Evolutionary conservation across 92 coral and sea anemone species (phyloP), one percentile per base, ranked within the genome.

Genomic region (Pocillopora meandrina): DNA sequence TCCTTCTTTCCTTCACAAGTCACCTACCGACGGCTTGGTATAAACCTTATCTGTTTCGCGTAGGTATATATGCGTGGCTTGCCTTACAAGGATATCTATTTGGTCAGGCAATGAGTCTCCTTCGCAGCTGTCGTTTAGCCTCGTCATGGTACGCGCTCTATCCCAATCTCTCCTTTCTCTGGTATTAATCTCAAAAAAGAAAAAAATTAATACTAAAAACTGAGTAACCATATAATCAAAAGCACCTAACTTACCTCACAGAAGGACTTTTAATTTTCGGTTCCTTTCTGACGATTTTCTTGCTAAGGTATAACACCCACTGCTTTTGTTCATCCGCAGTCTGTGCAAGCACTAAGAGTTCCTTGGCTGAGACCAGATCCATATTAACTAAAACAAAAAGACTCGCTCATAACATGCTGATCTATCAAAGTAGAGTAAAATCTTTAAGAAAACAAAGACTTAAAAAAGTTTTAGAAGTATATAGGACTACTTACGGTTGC

Each of bases 341-440:
- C 20, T 88, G 93, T 12, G 98, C 98, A 16, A 92, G 94, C 34
- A 96, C 98, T 56, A 96, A 91, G 34, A 96, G 91, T 59, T 96
- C 98, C 74, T 96, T 96, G 68, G 98, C 98, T 11, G 98, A 92
- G 26, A 96, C 88, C 83, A 96, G 80, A 19, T 94, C 98, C 63
- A 94, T 91, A 72, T 93, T 96, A n/a, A 91, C 98, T 96, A 87
- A 65, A 67, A 74, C 72, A 81, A 85, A 35, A 17, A 52, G 23
- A 35, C 23, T 26, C 56, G 15, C 10, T 73, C 19, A 0, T 34
- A 20, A 47, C 17, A 73, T 12, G 60, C 19, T 12, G 57, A 26
- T 1, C 31, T 26, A 26, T 26, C 31, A 26, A 26, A 26, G 31
- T 26, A 35, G 75, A 42, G 52, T 42, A 42, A 42, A 42, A 42